A percentile compares a stretch with the other conserved stretches of the same genome.
Conservation (phyloP, 2,113 vertebrate genomes). For the Archocentrus centrarchus region DNA sequence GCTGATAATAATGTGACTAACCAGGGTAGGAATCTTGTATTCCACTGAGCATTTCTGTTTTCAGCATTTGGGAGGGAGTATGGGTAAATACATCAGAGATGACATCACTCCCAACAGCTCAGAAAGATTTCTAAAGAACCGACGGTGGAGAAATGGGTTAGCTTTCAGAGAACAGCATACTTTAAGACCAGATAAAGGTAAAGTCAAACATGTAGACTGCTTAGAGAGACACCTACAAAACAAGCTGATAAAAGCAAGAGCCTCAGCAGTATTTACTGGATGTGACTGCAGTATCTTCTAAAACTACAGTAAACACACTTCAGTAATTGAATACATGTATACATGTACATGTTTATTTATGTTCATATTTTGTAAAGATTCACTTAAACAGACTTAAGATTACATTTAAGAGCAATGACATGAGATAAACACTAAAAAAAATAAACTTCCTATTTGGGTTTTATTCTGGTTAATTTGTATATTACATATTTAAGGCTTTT, state of each 20-base stretch:
- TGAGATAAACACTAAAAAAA: no score
- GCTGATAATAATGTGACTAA: slow-evolving; percentile 1
- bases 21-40: background rate
- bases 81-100: slow-evolving; percentile 31
- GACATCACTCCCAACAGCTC: slow-evolving; percentile 29
- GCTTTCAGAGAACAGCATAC: background rate
- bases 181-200: background rate
- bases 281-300: background rate
- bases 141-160: background rate
- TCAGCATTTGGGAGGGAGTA: slow-evolving; percentile 15
- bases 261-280: background rate
- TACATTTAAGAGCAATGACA: no score
- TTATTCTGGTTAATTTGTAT: background rate
- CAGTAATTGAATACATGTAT: background rate
- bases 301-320: background rate
- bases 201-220: no score
- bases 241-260: background rate
- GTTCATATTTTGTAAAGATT: background rate
- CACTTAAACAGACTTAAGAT: background rate
- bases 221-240: background rate
- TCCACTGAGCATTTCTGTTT: slow-evolving; percentile 29
- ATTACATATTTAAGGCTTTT: background rate
- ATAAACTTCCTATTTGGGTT: no score
- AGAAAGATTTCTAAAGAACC: background rate
- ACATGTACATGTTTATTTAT: background rate